A percentile compares a stretch with the other conserved stretches of the same genome.
Evolutionary conservation across 30 jellyfish, hydroid and myxozoan species (phyloP).

Genomic region (Turritopsis rubra): DNA sequence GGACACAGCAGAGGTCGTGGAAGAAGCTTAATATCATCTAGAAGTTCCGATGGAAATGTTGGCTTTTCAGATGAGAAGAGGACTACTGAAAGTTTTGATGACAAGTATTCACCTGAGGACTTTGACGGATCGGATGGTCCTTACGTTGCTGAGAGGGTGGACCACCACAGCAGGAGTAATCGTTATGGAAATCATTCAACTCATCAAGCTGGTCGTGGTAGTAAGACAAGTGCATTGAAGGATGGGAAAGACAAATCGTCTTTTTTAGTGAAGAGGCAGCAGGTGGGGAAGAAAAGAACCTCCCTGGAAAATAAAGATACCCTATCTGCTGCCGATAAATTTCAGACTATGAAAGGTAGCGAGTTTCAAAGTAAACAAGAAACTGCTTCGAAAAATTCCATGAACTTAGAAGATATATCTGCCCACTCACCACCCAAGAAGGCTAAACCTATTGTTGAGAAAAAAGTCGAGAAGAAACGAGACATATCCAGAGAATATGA

Average conservation of each 20-base stretch:
- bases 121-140: background rate
- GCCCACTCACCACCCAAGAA: constrained; percentile 54
- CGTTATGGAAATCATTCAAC: background rate
- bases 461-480: constrained; percentile 47
- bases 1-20: constrained; percentile 35
- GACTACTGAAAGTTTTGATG: background rate
- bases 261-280: constrained; percentile 99
- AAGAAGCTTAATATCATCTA: background rate
- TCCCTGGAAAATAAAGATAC: constrained; percentile 48
- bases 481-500: constrained; percentile 70
- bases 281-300: constrained; percentile 77
- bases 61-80: constrained; percentile 1
- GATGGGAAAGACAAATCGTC: constrained; percentile 24
- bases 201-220: background rate
- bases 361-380: constrained; percentile 15
- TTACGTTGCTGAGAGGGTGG: background rate
- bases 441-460: constrained; percentile 40
- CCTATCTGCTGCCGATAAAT: constrained; percentile 97
- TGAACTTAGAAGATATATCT: constrained; percentile 11
- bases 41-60: background rate
- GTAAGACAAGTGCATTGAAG: background rate
- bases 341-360: constrained; percentile 1
- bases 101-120: background rate
- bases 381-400: background rate
- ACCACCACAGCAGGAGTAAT: background rate